Conservation (phyloP, 2,113 vertebrate genomes). For the Rallus limicola region DNA sequence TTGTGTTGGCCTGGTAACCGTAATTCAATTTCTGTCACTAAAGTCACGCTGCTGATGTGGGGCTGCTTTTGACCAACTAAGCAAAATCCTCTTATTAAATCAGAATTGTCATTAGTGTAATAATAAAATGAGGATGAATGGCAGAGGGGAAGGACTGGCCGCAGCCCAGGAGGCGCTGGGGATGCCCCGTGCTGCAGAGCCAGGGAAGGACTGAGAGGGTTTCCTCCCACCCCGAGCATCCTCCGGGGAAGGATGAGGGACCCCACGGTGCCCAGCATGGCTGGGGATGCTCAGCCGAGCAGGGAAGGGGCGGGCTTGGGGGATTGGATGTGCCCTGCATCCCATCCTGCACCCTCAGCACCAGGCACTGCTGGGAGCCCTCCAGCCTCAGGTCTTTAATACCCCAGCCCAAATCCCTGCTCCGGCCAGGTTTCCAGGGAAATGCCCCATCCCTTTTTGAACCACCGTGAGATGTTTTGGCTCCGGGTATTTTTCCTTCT, state of each 20-base stretch:
- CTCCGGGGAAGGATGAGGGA: background rate
- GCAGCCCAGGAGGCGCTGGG: background rate
- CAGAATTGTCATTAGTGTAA: background rate
- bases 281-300: accelerated
- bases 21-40: constrained; percentile 44
- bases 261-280: accelerated
- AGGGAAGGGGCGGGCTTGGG: background rate
- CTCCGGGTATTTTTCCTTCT: background rate
- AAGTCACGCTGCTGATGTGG: background rate
- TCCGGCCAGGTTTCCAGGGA: background rate
- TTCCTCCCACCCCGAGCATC: background rate
- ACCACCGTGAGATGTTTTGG: no score
- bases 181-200: background rate
- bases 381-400: no score
- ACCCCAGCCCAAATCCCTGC: background rate
- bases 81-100: constrained; percentile 20
- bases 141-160: background rate
- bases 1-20: background rate
- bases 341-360: background rate
- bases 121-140: background rate
- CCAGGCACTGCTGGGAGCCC: background rate
- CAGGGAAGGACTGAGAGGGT: background rate
- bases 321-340: background rate
- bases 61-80: background rate
- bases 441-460: background rate